Conservation (phyloP, 35 echinoderm and acorn worm genomes). For the Nesometra sesokonis region DNA sequence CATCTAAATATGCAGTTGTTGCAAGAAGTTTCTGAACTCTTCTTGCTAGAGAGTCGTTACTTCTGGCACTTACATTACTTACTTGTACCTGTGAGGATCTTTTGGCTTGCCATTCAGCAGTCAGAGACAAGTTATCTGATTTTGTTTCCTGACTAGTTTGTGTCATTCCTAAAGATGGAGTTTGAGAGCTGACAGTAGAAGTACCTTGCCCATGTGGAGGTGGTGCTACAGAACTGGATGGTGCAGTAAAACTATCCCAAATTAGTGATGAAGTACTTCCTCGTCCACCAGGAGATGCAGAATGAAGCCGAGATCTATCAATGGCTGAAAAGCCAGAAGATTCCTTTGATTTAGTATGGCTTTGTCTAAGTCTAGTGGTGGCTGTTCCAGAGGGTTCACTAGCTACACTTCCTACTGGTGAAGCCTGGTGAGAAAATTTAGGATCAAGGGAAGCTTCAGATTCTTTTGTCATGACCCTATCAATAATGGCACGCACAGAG, state of each 20-base stretch:
- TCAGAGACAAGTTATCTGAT: background rate
- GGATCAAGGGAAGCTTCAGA: background rate
- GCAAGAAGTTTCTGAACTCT: conserved; percentile 23
- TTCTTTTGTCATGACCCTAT: conserved; percentile 12
- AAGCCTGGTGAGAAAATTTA: background rate
- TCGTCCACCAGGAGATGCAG: background rate
- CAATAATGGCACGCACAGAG: conserved; percentile 33
- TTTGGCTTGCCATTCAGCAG: background rate
- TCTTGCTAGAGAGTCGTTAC: conserved; percentile 16
- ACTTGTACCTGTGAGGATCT: background rate
- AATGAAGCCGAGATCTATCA: background rate
- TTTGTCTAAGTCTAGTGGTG: background rate
- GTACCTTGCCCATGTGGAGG: background rate
- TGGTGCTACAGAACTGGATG: background rate
- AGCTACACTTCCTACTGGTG: background rate
- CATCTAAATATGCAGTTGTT: conserved; percentile 3
- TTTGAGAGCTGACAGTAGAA: background rate
- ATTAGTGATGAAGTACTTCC: background rate
- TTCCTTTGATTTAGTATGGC: background rate
- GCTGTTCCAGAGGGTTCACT: background rate
- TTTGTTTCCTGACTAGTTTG: background rate
- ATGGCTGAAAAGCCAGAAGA: background rate
- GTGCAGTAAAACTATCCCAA: background rate
- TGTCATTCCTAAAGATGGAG: background rate
- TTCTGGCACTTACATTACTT: background rate